Percentiles rank a stretch among this genome's conserved stretches.
These are phyloP conservation scores for Aethes cnicana DNA, from an alignment of 2,888 invertebrate species.

Conservation along the genomic window DNA sequence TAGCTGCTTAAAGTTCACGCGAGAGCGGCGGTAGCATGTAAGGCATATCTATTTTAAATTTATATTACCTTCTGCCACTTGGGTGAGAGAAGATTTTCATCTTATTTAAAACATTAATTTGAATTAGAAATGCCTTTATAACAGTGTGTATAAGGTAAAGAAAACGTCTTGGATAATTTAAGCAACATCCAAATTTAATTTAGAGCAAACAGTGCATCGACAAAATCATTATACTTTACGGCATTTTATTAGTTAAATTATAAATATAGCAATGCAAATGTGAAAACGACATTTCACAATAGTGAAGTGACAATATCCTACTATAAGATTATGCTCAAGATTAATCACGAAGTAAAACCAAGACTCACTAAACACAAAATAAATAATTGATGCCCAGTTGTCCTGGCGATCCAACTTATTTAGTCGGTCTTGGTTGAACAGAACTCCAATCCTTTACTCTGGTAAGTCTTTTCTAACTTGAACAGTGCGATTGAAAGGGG, in stretches of 20 bases:
- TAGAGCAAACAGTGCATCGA: constrained; percentile 67
- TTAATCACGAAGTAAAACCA: constrained; percentile 74
- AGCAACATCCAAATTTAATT: constrained; percentile 76
- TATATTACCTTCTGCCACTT: too few relatives aligned
- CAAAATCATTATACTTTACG: constrained; percentile 45
- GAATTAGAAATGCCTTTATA: too few relatives aligned
- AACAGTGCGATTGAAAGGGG: constrained; percentile 75
- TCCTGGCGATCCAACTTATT: constrained; percentile 66
- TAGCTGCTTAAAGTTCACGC: too few relatives aligned
- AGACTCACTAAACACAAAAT: constrained; percentile 82
- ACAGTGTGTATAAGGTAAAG: not conserved
- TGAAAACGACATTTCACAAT: constrained; percentile 43
- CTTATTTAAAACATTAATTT: too few relatives aligned
- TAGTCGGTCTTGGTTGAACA: constrained; percentile 83
- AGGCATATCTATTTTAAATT: too few relatives aligned
- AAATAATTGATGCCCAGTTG: constrained; percentile 58
- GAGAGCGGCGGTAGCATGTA: too few relatives aligned
- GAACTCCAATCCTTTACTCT: constrained; percentile 81
- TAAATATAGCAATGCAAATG: constrained; percentile 47
- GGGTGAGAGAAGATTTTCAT: too few relatives aligned
- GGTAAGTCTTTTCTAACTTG: constrained; percentile 80
- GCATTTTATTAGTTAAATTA: constrained; percentile 37
- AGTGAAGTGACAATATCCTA: constrained; percentile 43
- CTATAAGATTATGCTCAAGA: constrained; percentile 52
- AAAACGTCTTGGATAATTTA: constrained; percentile 33